Conservation (phyloP, 2,113 vertebrate species). For the Hydropotes inermis region DNA sequence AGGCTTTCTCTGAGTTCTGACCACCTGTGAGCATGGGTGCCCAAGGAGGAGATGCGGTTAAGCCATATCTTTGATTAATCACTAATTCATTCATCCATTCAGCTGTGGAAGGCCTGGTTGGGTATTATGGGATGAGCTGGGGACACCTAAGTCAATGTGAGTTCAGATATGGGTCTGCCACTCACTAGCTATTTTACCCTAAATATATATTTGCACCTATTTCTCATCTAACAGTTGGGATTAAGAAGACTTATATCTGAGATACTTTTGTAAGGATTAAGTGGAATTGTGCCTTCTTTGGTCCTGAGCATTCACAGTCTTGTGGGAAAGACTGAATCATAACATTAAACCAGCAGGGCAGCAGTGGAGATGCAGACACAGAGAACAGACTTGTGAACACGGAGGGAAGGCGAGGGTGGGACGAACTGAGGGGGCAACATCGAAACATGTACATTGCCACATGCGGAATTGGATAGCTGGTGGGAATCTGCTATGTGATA, state of each 20-base stretch:
- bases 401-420: neutral
- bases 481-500: neutral
- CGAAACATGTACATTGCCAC: neutral
- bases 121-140: neutral
- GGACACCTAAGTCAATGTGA: neutral
- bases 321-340: neutral
- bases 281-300: neutral
- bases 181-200: neutral
- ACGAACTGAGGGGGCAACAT: neutral
- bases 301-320: neutral
- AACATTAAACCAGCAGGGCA: neutral
- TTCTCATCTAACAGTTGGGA: neutral
- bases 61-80: neutral
- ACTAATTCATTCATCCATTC: neutral
- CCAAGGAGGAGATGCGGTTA: neutral
- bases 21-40: neutral
- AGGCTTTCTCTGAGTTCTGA: neutral
- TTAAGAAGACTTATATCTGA: neutral
- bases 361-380: neutral
- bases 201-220: neutral
- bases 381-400: neutral
- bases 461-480: fast-evolving
- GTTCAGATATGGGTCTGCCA: neutral
- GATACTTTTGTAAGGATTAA: neutral
- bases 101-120: neutral